A percentile compares a stretch with the other conserved stretches of the same genome.
phyloP scores from a whole-genome alignment of 2,888 invertebrate genomes.

The Agonopterix alstromeriana region DNA sequence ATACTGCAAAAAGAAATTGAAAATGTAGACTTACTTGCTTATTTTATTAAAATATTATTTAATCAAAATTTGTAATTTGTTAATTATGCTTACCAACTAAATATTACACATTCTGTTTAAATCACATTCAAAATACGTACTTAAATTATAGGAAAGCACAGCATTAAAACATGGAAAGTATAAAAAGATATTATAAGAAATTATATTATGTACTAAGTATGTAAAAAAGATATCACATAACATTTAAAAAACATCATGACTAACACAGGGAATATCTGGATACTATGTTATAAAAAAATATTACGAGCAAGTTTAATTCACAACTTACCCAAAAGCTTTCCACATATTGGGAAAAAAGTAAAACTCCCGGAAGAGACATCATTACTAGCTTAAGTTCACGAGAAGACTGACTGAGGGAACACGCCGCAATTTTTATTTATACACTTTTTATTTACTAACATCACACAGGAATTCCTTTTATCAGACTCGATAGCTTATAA shows the following conservation, averaged over 20 bases:
- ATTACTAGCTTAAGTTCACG: constrained; percentile 46
- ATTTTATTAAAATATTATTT: too few relatives aligned
- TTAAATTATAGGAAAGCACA: too few relatives aligned
- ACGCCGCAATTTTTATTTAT: constrained; percentile 57
- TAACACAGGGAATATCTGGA: neutral
- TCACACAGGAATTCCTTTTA: constrained; percentile 54
- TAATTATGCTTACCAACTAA: too few relatives aligned
- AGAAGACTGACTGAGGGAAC: constrained; percentile 46
- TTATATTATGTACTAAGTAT: neutral
- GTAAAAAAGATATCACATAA: neutral
- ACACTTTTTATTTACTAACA: constrained; percentile 72
- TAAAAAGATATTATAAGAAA: too few relatives aligned
- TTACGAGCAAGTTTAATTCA: neutral
- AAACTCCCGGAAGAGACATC: constrained; percentile 67
- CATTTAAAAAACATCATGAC: neutral
- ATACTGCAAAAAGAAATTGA: too few relatives aligned
- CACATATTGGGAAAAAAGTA: constrained; percentile 62
- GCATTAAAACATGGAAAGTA: too few relatives aligned
- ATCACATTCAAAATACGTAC: too few relatives aligned
- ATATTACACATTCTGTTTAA: too few relatives aligned
- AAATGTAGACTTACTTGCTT: too few relatives aligned
- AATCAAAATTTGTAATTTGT: too few relatives aligned
- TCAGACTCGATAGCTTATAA: constrained; percentile 29
- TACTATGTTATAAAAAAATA: neutral
- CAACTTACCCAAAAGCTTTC: constrained; percentile 71